Conservation (phyloP, 2,888 invertebrate genomes). For the Cephus pulcher region DNA sequence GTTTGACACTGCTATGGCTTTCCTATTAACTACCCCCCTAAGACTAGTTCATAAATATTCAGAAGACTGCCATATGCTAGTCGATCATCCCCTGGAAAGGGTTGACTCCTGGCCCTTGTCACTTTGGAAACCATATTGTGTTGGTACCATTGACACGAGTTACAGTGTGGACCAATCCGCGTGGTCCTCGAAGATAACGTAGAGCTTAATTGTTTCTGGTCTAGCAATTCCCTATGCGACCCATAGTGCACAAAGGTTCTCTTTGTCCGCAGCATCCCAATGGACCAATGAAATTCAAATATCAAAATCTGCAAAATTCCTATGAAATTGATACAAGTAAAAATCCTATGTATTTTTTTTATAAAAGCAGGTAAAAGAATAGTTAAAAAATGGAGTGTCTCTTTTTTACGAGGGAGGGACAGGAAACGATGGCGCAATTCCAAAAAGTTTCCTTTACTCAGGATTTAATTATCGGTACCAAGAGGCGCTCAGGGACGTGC, state of each 20-base stretch:
- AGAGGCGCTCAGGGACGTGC: conserved; percentile 21
- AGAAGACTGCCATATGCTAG: conserved; percentile 31
- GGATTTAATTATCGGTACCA: conserved; percentile 42
- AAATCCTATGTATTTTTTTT: not conserved
- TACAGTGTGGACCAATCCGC: conserved; percentile 21
- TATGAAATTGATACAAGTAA: not conserved
- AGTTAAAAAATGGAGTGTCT: not conserved
- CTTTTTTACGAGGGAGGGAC: not conserved
- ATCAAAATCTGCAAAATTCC: not conserved
- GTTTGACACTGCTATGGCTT: conserved; percentile 42
- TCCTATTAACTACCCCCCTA: conserved; percentile 23
- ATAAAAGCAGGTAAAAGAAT: not conserved
- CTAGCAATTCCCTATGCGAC: conserved; percentile 56
- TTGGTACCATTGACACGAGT: not conserved
- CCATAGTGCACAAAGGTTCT: conserved; percentile 11
- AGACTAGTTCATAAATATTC: conserved; percentile 48
- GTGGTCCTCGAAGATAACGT: conserved; percentile 57
- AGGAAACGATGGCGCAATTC: not conserved
- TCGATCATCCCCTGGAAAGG: conserved; percentile 29
- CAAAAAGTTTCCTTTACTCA: conserved; percentile 10
- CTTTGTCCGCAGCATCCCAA: not conserved
- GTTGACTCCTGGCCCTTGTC: conserved; percentile 18
- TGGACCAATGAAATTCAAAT: not conserved
- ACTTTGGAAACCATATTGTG: not conserved
- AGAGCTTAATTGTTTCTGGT: conserved; percentile 62